phyloP scores from a whole-genome alignment of 2,797 vertebrate genomes.

The Peromyscus melanophrys region DNA sequence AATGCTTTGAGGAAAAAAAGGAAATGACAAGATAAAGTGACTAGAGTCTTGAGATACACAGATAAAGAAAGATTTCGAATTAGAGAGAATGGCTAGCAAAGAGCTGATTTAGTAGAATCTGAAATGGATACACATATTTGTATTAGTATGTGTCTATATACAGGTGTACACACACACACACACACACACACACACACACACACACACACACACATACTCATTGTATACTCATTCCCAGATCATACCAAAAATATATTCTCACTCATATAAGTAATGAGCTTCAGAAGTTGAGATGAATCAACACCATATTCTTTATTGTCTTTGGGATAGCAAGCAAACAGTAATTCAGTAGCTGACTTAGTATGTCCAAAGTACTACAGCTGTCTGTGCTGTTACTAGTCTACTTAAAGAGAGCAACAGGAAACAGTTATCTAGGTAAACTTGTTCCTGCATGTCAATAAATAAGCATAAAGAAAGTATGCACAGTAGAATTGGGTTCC shows the following conservation, averaged over 20 bases:
- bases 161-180: neutral
- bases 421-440: neutral
- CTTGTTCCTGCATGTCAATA: slow-evolving; percentile 26
- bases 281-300: slow-evolving; percentile 57
- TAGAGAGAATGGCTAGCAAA: slow-evolving; percentile 12
- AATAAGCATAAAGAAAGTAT: slow-evolving; percentile 15
- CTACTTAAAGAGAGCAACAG: slow-evolving; percentile 40
- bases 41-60: neutral
- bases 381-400: neutral
- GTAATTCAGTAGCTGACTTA: slow-evolving; percentile 35
- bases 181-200: neutral
- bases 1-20: neutral
- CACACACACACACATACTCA: neutral
- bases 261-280: neutral
- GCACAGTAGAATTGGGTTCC: neutral
- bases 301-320: neutral
- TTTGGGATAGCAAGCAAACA: slow-evolving; percentile 32
- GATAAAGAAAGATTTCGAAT: neutral
- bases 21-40: slow-evolving; percentile 19
- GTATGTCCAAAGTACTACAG: neutral
- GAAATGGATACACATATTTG: neutral
- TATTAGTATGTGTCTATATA: neutral
- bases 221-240: neutral
- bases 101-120: neutral
- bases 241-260: slow-evolving; percentile 62